Percentiles rank a stretch among this genome's conserved stretches.
Conservation (phyloP, 1,140 invertebrate species). For the Zaprionus tsacasi region DNA sequence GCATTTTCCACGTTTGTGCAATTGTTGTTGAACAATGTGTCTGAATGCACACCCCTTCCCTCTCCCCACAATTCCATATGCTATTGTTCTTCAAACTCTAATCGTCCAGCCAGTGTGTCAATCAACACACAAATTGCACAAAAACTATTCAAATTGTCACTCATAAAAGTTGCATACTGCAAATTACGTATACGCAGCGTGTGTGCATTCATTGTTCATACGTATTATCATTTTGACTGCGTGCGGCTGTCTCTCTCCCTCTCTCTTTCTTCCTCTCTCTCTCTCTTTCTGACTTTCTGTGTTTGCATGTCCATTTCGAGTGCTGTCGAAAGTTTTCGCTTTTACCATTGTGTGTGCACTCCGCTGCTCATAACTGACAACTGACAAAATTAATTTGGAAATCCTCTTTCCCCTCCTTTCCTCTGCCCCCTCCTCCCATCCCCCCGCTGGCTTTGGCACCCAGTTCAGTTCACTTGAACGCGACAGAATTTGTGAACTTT, state of each 20-base stretch:
- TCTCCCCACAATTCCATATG: not conserved
- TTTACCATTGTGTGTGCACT: slow-evolving; percentile 31
- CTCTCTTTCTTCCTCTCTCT: no score
- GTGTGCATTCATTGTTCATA: slow-evolving; percentile 64
- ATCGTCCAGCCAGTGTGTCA: not conserved
- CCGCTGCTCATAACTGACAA: slow-evolving; percentile 71
- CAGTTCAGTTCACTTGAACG: slow-evolving; percentile 20
- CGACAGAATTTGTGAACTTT: slow-evolving; percentile 50
- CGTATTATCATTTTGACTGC: slow-evolving; percentile 44
- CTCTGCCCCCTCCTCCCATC: not conserved
- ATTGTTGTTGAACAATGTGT: not conserved
- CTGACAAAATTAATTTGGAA: slow-evolving; percentile 72
- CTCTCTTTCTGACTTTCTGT: not conserved
- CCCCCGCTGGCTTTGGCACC: not conserved
- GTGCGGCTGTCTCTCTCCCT: slow-evolving; percentile 54
- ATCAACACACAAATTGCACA: slow-evolving; percentile 15
- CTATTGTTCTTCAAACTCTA: not conserved
- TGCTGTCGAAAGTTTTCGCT: slow-evolving; percentile 59
- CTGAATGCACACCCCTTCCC: no score
- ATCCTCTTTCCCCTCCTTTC: not conserved
- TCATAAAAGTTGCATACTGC: slow-evolving; percentile 71
- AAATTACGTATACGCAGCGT: slow-evolving; percentile 76
- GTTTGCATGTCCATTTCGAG: slow-evolving; percentile 56
- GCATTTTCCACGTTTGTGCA: not conserved
- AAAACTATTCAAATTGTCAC: slow-evolving; percentile 74